Base-by-base conservation (phyloP, 2,113 vertebrate species). In the Himantopus leucocephalus region DNA sequence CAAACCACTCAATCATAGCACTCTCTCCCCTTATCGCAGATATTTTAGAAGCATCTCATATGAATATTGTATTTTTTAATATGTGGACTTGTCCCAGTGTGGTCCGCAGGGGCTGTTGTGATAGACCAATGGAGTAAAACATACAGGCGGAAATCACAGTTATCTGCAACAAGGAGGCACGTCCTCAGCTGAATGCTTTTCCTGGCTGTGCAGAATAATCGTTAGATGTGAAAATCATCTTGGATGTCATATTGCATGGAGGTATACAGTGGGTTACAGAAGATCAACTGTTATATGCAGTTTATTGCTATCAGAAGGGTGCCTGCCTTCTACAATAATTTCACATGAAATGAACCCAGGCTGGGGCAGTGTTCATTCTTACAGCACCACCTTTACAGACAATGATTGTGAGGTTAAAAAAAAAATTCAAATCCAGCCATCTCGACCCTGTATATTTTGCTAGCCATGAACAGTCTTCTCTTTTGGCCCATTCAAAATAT, bases 231-330 rank as follows among this genome's bases (percentile, higher is more conserved):
- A 78, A 81, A 59, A 30, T 67, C 12, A 24, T 29, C 35, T 48
- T 29, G 14, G 11, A 2, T 32, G 7, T 14, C 34, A 14, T 37
- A 39, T 23, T 66, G 23, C 41, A 41, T 0, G 0, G 14, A 55
- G 48, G 8, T 22, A 5, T 26, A 5, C 12, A 24, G 32, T n/a
- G 30, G 13, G 21, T 52, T 48, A 34, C 64, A 39, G 41, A 52
- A 79, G 43, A 66, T 18, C 26, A 41, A 22, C 20, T 43, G n/a
- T 48, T 60, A 41, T 2, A 9, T 21, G 21, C 35, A 62, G 45
- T 47, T 26, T 27, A 30, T 45, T 64, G 59, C 10, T 34, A 17
- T 19, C 39, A 43, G 45, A 74, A 79, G 17, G 35, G 10, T 52
- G 30, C 5, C 14, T 32, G 20, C 35, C 16, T 66, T 75, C 35